Evolutionary conservation across 2,888 invertebrate genomes (phyloP).

Genomic region (Thelaira solivaga): DNA sequence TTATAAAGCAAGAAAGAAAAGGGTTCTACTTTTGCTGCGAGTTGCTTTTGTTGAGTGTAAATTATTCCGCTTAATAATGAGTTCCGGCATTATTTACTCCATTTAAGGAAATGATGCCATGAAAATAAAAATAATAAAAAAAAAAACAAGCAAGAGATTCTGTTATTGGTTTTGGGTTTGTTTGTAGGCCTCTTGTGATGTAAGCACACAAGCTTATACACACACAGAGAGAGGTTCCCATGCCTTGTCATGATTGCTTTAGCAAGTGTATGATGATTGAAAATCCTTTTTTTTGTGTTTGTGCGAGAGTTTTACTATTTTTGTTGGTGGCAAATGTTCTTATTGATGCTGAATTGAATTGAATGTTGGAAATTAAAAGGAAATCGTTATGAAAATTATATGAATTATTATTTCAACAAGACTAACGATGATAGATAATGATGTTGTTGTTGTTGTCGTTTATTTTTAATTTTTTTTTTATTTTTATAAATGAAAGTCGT

Average conservation of each 20-base stretch:
- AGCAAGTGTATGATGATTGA: background rate
- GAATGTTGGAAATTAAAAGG: conserved; percentile 47
- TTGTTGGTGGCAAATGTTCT: conserved; percentile 25
- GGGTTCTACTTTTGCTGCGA: background rate
- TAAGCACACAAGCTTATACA: background rate
- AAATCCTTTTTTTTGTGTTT: background rate
- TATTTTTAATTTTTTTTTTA: conserved; percentile 28
- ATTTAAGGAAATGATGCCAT: conserved; percentile 50
- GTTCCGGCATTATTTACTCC: conserved; percentile 62
- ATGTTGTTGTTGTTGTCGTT: background rate
- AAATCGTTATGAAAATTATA: conserved; percentile 61
- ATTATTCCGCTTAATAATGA: conserved; percentile 64
- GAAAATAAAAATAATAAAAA: background rate
- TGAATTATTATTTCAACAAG: conserved; percentile 37
- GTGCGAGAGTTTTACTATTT: conserved; percentile 35
- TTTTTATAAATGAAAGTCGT: background rate
- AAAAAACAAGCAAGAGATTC: background rate
- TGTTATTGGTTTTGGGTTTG: background rate
- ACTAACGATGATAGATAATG: background rate
- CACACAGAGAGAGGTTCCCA: background rate
- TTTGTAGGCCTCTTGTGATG: background rate
- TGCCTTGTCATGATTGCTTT: background rate
- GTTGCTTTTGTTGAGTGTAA: conserved; percentile 42
- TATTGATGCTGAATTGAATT: too few relatives aligned
- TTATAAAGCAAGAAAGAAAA: background rate